Percentiles rank a stretch among this genome's conserved stretches.
Conservation (phyloP, 2,113 vertebrate genomes). For the Myiozetetes cayanensis region DNA sequence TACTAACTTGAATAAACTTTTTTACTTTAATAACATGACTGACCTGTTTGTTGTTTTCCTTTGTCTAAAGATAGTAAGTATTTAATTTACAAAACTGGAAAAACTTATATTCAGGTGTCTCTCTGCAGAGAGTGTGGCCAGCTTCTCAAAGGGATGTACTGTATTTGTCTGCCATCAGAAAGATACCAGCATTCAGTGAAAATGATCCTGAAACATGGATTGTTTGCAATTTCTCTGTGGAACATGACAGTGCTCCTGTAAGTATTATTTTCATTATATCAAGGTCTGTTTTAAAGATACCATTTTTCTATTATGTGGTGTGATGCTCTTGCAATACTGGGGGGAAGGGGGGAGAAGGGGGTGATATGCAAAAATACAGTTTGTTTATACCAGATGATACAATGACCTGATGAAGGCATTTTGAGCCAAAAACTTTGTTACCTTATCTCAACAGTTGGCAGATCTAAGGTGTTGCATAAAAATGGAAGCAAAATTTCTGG, state of each 20-base stretch:
- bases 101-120: not conserved
- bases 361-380: not conserved
- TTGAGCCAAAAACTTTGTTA: not conserved
- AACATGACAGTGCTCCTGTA: conserved; percentile 89
- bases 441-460: not conserved
- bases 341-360: too few species aligned
- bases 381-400: not conserved
- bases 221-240: conserved; percentile 97
- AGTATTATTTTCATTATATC: conserved; percentile 35
- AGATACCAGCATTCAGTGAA: conserved; percentile 91
- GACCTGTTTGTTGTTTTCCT: not conserved
- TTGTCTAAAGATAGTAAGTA: not conserved
- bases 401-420: not conserved
- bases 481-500: not conserved
- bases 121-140: conserved; percentile 81
- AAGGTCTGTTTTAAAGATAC: not conserved
- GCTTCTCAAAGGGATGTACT: conserved; percentile 94
- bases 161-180: conserved; percentile 92
- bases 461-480: not conserved
- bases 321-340: not conserved
- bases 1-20: not conserved
- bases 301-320: not conserved
- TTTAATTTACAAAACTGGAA: not conserved
- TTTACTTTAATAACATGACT: not conserved
- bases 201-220: conserved; percentile 97